Percentiles rank a stretch among this genome's conserved stretches.
Evolutionary conservation across 2,113 vertebrate genomes (phyloP).

Genomic region (Maccullochella peelii): DNA sequence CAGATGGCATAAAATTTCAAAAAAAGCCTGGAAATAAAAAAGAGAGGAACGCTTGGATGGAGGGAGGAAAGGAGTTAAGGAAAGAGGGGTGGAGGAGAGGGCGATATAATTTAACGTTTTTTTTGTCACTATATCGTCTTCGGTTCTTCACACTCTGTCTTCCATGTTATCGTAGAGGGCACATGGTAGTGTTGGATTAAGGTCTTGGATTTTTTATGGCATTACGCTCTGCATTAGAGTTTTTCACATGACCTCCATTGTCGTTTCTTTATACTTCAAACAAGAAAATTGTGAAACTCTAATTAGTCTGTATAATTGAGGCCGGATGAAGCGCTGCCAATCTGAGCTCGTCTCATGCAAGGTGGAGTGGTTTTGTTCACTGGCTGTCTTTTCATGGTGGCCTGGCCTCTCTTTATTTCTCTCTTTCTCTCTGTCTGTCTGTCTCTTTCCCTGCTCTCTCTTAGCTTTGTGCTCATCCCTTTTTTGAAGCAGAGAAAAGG

Average conservation of each 20-base stretch:
- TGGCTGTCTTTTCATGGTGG: constrained; percentile 77
- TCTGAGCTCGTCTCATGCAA: constrained; percentile 79
- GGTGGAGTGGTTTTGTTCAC: constrained; percentile 85
- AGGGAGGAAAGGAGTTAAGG: constrained; percentile 67
- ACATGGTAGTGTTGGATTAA: constrained; percentile 84
- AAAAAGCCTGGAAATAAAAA: constrained; percentile 74
- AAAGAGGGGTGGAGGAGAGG: constrained; percentile 61
- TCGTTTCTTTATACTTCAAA: constrained; percentile 86
- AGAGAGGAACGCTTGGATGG: constrained; percentile 64
- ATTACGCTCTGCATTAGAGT: constrained; percentile 80
- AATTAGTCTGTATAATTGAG: constrained; percentile 88
- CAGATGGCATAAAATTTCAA: constrained; percentile 98
- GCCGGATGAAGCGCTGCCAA: constrained; percentile 84
- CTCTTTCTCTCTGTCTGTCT: constrained; percentile 36
- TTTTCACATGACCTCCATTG: constrained; percentile 85
- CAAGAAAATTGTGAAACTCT: constrained; percentile 86
- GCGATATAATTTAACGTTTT: constrained; percentile 70
- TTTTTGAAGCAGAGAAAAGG: constrained; percentile 61
- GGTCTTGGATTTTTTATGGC: constrained; percentile 82
- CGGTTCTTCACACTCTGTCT: constrained; percentile 53
- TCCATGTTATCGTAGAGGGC: constrained; percentile 81
- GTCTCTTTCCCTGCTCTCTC: constrained; percentile 43
- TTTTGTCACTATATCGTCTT: constrained; percentile 42
- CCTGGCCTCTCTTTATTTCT: constrained; percentile 67
- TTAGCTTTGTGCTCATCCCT: constrained; percentile 52